phyloP scores from a whole-genome alignment of 2,888 invertebrate genomes.

The Cheilosia vulpina region DNA sequence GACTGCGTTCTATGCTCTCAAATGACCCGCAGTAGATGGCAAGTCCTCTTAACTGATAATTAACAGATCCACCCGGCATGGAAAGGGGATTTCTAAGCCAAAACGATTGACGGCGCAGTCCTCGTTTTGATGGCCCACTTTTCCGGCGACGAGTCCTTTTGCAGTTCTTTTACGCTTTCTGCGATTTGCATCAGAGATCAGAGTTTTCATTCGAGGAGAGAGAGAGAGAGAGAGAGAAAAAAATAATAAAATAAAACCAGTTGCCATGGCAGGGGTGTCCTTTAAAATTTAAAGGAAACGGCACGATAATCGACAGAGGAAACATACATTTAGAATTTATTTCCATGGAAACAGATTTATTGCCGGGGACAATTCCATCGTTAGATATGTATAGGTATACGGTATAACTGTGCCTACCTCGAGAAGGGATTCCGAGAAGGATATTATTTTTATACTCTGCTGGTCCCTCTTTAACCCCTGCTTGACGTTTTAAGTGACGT shows the following conservation, averaged over 20 bases:
- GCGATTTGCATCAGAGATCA: constrained; percentile 31
- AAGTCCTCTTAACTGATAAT: constrained; percentile 56
- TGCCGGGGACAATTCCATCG: constrained; percentile 59
- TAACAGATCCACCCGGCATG: constrained; percentile 14
- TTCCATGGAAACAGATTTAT: constrained; percentile 65
- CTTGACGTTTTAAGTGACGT: constrained; percentile 63
- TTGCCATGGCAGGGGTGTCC: constrained; percentile 32
- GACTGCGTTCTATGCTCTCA: constrained; percentile 9
- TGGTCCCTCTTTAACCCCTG: constrained; percentile 42
- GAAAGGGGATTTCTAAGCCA: constrained; percentile 48
- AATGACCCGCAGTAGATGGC: constrained; percentile 33
- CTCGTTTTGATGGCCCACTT: not conserved
- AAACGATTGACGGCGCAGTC: constrained; percentile 39
- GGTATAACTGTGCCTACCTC: constrained; percentile 17
- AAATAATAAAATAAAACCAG: not conserved
- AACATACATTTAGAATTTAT: constrained; percentile 62
- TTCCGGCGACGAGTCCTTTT: not conserved
- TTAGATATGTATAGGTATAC: not conserved
- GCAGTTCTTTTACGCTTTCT: not conserved
- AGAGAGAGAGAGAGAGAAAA: not conserved
- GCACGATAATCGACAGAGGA: constrained; percentile 35
- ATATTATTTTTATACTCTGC: constrained; percentile 45
- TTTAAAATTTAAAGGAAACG: constrained; percentile 37
- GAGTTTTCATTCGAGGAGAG: constrained; percentile 2
- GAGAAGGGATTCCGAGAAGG: constrained; percentile 36